Percentiles rank a stretch among this genome's conserved stretches.
These are phyloP conservation scores for Alces alces DNA, from an alignment of 2,113 vertebrate species.

Conservation along the genomic window DNA sequence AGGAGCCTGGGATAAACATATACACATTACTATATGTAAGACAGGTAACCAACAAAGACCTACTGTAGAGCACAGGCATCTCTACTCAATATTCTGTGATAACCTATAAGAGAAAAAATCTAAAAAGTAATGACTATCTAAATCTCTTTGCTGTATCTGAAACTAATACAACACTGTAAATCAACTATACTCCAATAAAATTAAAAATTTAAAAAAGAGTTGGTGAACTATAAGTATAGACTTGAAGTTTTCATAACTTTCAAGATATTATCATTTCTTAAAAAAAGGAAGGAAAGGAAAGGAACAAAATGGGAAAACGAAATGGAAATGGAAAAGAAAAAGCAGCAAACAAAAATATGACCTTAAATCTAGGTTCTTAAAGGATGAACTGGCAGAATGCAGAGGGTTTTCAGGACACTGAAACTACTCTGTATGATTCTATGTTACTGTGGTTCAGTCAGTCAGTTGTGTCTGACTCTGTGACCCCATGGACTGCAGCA, in stretches of 20 bases:
- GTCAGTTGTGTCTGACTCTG: background rate
- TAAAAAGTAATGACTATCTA: background rate
- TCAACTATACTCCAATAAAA: background rate
- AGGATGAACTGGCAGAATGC: background rate
- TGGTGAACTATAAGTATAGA: background rate
- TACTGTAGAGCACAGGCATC: background rate
- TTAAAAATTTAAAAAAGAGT: background rate
- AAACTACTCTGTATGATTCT: background rate
- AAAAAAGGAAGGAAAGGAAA: background rate
- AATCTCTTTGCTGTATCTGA: background rate
- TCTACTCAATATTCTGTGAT: background rate
- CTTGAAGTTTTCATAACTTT: background rate
- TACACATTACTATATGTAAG: background rate
- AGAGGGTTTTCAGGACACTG: background rate
- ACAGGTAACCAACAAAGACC: background rate
- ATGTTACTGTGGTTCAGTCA: background rate
- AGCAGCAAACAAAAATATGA: background rate
- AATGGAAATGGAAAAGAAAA: background rate
- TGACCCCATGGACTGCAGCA: background rate
- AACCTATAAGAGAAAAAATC: background rate
- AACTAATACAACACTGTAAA: background rate
- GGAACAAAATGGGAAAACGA: background rate
- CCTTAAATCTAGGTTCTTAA: background rate
- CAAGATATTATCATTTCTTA: background rate
- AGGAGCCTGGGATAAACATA: background rate